Evolutionary conservation across 1,140 invertebrate species (phyloP).

Genomic region (Drosophila paulistorum): DNA sequence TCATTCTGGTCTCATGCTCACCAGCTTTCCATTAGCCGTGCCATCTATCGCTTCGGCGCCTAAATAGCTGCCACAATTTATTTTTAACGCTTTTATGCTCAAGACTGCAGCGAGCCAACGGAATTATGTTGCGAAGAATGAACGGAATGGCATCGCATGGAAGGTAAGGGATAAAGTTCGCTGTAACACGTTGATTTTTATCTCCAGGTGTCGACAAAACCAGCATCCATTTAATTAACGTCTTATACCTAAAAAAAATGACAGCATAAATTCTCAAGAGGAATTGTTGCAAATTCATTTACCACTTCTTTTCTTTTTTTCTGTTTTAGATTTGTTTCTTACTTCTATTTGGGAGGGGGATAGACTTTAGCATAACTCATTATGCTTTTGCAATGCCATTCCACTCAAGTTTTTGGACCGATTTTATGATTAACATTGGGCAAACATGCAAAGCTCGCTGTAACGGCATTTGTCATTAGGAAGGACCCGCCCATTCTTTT

Average conservation of each 20-base stretch:
- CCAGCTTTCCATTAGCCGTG: slow-evolving; percentile 67
- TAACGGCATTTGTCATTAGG: slow-evolving; percentile 63
- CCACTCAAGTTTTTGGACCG: slow-evolving; percentile 30
- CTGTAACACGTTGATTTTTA: slow-evolving; percentile 44
- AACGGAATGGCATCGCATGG: background rate
- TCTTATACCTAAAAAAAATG: slow-evolving; percentile 37
- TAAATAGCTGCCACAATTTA: slow-evolving; percentile 71
- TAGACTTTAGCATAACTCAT: slow-evolving; percentile 37
- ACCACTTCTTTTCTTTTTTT: slow-evolving; percentile 25
- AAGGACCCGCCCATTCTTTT: background rate
- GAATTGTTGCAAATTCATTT: background rate
- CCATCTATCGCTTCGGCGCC: slow-evolving; percentile 41
- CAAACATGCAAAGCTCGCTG: slow-evolving; percentile 72
- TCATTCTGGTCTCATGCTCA: slow-evolving; percentile 35
- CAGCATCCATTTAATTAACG: slow-evolving; percentile 41
- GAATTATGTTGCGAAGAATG: slow-evolving; percentile 8
- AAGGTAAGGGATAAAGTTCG: slow-evolving; percentile 44
- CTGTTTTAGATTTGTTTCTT: slow-evolving; percentile 5
- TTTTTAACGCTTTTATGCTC: slow-evolving; percentile 49
- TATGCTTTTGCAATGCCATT: slow-evolving; percentile 24
- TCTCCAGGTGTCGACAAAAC: background rate
- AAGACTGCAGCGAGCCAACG: slow-evolving; percentile 5
- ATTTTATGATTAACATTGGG: slow-evolving; percentile 75
- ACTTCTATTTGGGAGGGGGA: background rate
- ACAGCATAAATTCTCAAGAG: slow-evolving; percentile 49